These are phyloP conservation scores for Eupithecia subumbrata DNA, from an alignment of 2,888 invertebrate species.

Conservation along the genomic window DNA sequence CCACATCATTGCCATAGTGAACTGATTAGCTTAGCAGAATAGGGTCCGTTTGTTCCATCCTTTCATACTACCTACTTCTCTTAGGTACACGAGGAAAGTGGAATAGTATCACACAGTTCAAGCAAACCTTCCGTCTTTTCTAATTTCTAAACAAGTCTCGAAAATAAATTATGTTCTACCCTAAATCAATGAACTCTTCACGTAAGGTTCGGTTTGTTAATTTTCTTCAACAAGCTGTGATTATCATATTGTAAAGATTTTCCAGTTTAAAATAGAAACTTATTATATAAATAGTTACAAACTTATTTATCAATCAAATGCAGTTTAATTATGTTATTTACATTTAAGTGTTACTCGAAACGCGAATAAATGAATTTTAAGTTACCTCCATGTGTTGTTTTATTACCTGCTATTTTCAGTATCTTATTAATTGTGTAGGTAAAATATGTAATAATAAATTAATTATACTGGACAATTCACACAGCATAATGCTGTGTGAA, in stretches of 20 bases:
- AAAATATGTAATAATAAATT: too few relatives aligned
- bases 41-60: too few relatives aligned
- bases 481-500: too few relatives aligned
- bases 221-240: background rate
- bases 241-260: background rate
- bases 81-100: too few relatives aligned
- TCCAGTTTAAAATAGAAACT: background rate
- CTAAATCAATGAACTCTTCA: background rate
- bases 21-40: too few relatives aligned
- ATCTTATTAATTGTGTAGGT: background rate
- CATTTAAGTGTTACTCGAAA: conserved; percentile 73
- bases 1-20: too few relatives aligned
- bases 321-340: conserved; percentile 72
- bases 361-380: conserved; percentile 75
- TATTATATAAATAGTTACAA: too few relatives aligned
- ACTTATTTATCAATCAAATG: conserved; percentile 40
- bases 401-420: conserved; percentile 11
- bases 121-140: background rate
- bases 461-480: too few relatives aligned
- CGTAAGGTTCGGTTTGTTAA: background rate
- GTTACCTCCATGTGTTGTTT: conserved; percentile 47
- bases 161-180: background rate
- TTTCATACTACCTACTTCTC: background rate
- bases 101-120: too few relatives aligned
- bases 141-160: background rate